These are phyloP conservation scores for Xenentodon cancila DNA, from an alignment of 2,797 vertebrate species.

Conservation along the genomic window DNA sequence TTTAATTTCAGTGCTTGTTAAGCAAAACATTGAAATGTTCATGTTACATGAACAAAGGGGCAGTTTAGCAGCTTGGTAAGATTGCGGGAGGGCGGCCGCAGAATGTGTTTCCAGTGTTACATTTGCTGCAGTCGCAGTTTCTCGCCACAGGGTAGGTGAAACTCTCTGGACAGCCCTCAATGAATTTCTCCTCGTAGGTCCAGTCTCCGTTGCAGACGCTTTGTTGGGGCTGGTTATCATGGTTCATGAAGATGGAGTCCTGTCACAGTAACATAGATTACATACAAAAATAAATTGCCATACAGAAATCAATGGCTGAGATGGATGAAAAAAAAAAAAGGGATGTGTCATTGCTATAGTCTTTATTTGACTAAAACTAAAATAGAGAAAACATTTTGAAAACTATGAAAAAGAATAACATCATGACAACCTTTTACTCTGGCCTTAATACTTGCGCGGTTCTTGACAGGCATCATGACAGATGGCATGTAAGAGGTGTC, in stretches of 20 bases:
- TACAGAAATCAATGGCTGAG: not conserved
- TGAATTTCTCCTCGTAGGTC: conserved; percentile 83
- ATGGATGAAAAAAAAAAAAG: too few species aligned
- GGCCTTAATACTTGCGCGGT: conserved; percentile 1
- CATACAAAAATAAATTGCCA: not conserved
- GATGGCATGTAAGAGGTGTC: not conserved
- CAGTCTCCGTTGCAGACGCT: conserved; percentile 86
- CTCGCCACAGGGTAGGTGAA: conserved; percentile 88
- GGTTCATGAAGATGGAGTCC: conserved; percentile 78
- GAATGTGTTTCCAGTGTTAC: conserved; percentile 81
- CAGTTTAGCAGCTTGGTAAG: conserved; percentile 77
- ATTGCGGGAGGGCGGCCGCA: conserved; percentile 81
- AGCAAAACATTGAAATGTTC: not conserved
- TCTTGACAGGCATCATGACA: not conserved
- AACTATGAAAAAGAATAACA: too few species aligned
- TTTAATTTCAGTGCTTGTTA: conserved; percentile 47
- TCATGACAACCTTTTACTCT: too few species aligned
- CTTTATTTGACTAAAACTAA: too few species aligned
- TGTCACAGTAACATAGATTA: conserved; percentile 52
- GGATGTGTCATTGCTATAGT: too few species aligned
- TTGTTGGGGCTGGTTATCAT: conserved; percentile 51
- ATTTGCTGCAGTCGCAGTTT: conserved; percentile 85
- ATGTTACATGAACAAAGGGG: not conserved
- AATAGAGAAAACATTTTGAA: too few species aligned
- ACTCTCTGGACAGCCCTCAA: conserved; percentile 83